These are phyloP conservation scores for Orbicella faveolata DNA, from an alignment of 64 coral and sea anemone species.

Conservation along the genomic window DNA sequence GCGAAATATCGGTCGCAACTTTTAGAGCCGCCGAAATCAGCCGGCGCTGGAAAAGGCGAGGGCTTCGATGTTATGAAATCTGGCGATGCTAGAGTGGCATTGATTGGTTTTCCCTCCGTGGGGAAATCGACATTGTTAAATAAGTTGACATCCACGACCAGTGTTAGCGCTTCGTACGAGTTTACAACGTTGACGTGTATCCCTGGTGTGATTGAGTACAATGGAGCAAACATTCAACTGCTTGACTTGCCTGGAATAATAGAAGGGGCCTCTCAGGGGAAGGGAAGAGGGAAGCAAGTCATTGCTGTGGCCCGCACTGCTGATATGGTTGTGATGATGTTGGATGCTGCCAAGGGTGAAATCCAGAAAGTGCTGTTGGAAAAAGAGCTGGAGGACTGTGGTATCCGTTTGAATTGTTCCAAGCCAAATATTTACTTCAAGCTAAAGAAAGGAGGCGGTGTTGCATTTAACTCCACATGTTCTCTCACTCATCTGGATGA, in stretches of 20 bases:
- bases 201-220: constrained; percentile 87
- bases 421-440: constrained; percentile 99
- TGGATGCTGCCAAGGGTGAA: constrained; percentile 88
- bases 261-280: constrained; percentile 89
- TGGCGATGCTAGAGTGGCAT: constrained; percentile 95
- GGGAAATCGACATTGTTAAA: constrained; percentile 96
- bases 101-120: constrained; percentile 96
- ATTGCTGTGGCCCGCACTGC: constrained; percentile 95
- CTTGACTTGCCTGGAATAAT: constrained; percentile 96
- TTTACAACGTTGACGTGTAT: constrained; percentile 96
- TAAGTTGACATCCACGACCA: constrained; percentile 87
- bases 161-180: constrained; percentile 89
- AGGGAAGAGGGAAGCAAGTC: constrained; percentile 89
- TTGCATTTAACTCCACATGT: constrained; percentile 94
- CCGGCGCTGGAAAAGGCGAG: constrained; percentile 76
- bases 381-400: constrained; percentile 92
- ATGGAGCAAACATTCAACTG: constrained; percentile 96
- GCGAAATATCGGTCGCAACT: constrained; percentile 95
- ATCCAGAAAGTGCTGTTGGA: constrained; percentile 89
- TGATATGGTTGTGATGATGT: constrained; percentile 95
- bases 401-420: constrained; percentile 83
- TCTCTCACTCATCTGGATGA: constrained; percentile 87
- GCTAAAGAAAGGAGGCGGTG: constrained; percentile 87
- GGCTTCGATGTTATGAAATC: constrained; percentile 99
- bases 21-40: constrained; percentile 73